phyloP scores from a whole-genome alignment of 2,113 vertebrate species.

The Heterochromis multidens region DNA sequence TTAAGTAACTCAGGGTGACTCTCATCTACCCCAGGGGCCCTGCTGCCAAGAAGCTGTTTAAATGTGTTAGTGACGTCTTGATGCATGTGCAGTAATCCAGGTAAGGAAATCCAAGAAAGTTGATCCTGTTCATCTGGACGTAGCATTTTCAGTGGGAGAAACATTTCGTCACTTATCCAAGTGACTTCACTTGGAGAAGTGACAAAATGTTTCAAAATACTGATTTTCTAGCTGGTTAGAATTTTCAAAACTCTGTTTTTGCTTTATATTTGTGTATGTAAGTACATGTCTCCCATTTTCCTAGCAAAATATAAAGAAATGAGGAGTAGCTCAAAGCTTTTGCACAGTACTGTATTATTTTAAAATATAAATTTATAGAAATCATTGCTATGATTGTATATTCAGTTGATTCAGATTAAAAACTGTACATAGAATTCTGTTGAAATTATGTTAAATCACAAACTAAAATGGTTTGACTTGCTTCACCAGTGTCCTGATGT shows the following conservation, averaged over 20 bases:
- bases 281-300: background rate
- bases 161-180: no score
- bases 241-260: background rate
- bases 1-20: background rate
- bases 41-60: background rate
- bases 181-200: no score
- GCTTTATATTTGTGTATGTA: background rate
- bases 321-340: background rate
- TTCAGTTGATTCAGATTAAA: background rate
- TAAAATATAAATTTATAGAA: background rate
- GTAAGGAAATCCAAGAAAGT: no score
- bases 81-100: no score
- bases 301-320: background rate
- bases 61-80: no score
- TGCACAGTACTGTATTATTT: background rate
- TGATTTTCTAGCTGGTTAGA: background rate
- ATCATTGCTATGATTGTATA: background rate
- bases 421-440: background rate
- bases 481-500: background rate
- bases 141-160: no score
- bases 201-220: no score
- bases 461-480: background rate
- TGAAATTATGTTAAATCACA: background rate
- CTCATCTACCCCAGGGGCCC: background rate
- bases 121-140: no score